phyloP scores from a whole-genome alignment of 2,888 invertebrate genomes.

The Helleia helle region DNA sequence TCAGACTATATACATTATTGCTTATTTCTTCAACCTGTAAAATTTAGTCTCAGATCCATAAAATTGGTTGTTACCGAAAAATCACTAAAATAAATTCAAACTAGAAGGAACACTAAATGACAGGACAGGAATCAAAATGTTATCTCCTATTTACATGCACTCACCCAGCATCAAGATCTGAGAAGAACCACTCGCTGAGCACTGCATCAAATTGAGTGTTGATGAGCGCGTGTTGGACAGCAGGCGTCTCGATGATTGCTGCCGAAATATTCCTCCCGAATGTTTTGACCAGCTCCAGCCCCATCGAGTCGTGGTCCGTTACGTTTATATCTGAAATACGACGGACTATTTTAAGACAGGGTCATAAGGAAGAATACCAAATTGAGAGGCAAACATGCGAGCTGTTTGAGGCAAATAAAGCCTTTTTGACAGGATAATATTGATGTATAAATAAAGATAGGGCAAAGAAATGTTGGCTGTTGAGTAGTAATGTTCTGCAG shows the following conservation, averaged over 20 bases:
- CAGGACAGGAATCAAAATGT: too few species aligned
- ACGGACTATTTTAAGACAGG: background rate
- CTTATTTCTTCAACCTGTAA: too few species aligned
- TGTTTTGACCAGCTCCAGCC: background rate
- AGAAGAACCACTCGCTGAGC: constrained; percentile 40
- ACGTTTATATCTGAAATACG: constrained; percentile 11
- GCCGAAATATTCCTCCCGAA: constrained; percentile 6
- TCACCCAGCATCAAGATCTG: constrained; percentile 35
- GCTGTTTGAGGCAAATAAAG: too few species aligned
- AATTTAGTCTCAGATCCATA: background rate
- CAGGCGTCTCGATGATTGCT: background rate
- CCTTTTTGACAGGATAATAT: too few species aligned
- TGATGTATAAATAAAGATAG: too few species aligned
- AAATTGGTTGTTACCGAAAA: background rate
- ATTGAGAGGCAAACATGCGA: too few species aligned
- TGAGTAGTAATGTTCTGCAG: too few species aligned
- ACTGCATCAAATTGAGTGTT: constrained; percentile 39
- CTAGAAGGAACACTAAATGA: background rate
- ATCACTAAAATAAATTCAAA: too few species aligned
- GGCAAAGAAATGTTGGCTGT: too few species aligned
- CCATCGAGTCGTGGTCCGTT: constrained; percentile 3
- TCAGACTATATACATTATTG: too few species aligned
- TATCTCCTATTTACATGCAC: too few species aligned
- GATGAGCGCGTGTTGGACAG: constrained; percentile 20
- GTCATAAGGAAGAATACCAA: too few species aligned